These are phyloP conservation scores for Malurus cyaneus DNA, from an alignment of 2,113 vertebrate genomes.

Conservation along the genomic window DNA sequence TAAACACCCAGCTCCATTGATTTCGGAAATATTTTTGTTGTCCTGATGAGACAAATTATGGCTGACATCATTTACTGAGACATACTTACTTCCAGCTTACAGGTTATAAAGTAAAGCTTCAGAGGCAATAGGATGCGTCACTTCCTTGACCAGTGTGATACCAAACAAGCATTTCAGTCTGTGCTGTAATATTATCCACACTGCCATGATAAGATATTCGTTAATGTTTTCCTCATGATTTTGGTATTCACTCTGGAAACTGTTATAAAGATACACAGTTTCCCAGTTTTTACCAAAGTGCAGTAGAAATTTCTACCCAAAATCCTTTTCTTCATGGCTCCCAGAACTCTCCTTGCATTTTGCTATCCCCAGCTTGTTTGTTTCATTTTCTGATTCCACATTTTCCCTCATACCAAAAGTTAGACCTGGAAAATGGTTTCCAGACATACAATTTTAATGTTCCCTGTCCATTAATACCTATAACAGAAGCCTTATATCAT, in stretches of 20 bases:
- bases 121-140: not conserved
- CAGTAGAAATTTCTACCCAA: not conserved
- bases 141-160: not conserved
- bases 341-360: not conserved
- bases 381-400: not conserved
- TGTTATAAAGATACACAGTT: not conserved
- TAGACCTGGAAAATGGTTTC: not conserved
- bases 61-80: not conserved
- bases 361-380: not conserved
- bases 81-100: not conserved
- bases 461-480: not conserved
- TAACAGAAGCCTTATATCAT: not conserved
- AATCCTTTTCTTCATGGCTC: not conserved
- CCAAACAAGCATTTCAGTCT: not conserved
- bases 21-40: not conserved
- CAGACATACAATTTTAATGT: not conserved
- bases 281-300: not conserved
- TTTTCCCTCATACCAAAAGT: not conserved
- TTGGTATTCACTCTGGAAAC: not conserved
- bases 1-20: not conserved
- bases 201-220: not conserved
- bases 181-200: not conserved
- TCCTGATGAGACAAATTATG: not conserved
- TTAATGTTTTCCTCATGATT: not conserved
- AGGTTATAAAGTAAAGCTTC: not conserved